Conservation (phyloP, 2,888 invertebrate genomes). For the Pelosia muscerda region DNA sequence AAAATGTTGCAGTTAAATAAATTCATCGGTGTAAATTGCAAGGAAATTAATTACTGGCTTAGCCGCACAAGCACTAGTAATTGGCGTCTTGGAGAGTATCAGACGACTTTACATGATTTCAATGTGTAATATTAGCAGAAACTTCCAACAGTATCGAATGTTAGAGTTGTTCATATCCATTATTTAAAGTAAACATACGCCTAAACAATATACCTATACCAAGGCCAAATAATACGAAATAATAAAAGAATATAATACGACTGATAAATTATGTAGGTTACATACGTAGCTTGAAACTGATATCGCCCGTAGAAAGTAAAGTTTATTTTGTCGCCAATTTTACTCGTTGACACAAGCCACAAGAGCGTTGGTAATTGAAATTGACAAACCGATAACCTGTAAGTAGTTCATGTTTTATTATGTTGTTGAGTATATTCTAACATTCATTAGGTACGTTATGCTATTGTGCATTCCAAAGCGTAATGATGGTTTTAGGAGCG, state of each 20-base stretch:
- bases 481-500: too few species aligned
- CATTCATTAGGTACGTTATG: neutral
- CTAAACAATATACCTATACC: neutral
- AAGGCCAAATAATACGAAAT: too few species aligned
- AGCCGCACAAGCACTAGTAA: too few species aligned
- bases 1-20: too few species aligned
- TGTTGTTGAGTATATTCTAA: neutral
- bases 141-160: neutral
- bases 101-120: too few species aligned
- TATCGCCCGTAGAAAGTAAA: neutral
- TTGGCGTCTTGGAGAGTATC: too few species aligned
- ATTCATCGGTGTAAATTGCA: too few species aligned
- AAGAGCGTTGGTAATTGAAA: slow-evolving; percentile 1
- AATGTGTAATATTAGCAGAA: too few species aligned
- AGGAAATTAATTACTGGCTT: too few species aligned
- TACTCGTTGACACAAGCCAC: neutral
- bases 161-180: neutral
- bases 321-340: neutral
- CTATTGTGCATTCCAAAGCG: too few species aligned
- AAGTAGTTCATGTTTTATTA: neutral
- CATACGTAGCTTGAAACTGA: neutral
- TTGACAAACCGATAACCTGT: neutral
- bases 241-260: neutral
- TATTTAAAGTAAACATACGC: neutral
- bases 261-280: neutral